Evolutionary conservation across 2,888 invertebrate species (phyloP), one percentile per base, ranked within the genome.

Genomic region (Allacma fusca): DNA sequence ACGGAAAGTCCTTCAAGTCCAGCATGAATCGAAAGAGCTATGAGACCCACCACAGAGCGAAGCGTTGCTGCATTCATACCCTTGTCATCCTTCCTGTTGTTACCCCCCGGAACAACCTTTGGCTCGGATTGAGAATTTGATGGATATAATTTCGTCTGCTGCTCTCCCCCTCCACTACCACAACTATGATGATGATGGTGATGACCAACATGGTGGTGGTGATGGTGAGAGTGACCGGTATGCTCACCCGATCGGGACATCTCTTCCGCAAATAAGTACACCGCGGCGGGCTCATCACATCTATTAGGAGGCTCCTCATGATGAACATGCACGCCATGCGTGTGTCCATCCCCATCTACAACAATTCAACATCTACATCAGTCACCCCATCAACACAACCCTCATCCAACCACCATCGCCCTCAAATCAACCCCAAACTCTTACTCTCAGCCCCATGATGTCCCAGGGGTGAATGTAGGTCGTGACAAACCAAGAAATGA

Each of bases 1-100:
- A 95, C 92, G 19, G 94, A 93, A 73, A 94, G 88, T 24, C 94
- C 95, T 88, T 95, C 95, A 85, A 95, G 94, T 0, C 94, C 88
- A 85, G 95, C 95, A 85, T 95, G 95, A 78, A 95, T 91, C 16
- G 94, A 94, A 26, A 95, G 88, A 0, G 95, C 95, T 67, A 94
- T 87, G 0, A 95, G 93, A 72, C 95, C 92, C 74, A 95, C 89
- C 24, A 95, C 87, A 23, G 93, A 94, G 80, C 92, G 90, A 69
- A 94, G 86, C 0, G 88, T 88, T 43, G 88, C 83, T 12, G 82
- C 79, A 21, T 80, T 80, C 57, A 78, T 80, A 26, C 79, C 71
- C 81, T 81, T 81, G 81, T 62, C 57, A 68, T 69, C 75, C 23
- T 69, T 50, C 9, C 34, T 34, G 34, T 7, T 34, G 9, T 9